Conservation (phyloP, 1,140 invertebrate genomes). For the Patella vulgata region DNA sequence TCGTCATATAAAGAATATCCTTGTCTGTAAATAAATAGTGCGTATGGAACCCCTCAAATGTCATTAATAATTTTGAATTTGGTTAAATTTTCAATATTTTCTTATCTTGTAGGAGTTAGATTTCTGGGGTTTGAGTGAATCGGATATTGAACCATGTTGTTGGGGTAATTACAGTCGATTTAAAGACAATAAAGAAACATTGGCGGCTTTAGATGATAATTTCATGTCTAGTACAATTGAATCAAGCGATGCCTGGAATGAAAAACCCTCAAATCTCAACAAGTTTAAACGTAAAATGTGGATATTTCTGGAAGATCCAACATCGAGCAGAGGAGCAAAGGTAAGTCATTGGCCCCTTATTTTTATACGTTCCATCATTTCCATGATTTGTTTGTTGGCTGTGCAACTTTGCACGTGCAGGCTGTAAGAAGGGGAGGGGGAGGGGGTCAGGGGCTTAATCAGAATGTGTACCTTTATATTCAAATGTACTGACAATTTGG, state of each 20-base stretch:
- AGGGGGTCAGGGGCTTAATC: too few relatives aligned
- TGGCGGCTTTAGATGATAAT: conserved; percentile 62
- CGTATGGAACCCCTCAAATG: too few relatives aligned
- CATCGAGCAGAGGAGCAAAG: conserved; percentile 57
- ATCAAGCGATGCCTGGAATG: conserved; percentile 39
- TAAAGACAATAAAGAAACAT: conserved; percentile 54
- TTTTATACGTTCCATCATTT: conserved; percentile 5
- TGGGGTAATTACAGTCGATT: conserved; percentile 64
- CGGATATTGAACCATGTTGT: conserved; percentile 64
- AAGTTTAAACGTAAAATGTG: conserved; percentile 56
- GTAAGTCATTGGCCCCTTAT: conserved; percentile 24
- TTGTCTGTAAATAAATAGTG: too few relatives aligned
- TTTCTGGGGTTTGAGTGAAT: conserved; percentile 63
- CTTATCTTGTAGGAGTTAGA: conserved; percentile 54
- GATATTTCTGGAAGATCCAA: conserved; percentile 61
- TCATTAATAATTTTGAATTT: too few relatives aligned
- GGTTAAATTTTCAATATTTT: too few relatives aligned
- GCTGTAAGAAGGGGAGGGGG: too few relatives aligned
- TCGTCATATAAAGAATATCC: too few relatives aligned
- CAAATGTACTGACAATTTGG: too few relatives aligned
- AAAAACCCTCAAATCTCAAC: conserved; percentile 40
- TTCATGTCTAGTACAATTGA: conserved; percentile 54
- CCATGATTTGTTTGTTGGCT: too few relatives aligned
- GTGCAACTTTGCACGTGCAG: too few relatives aligned
- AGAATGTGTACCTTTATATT: too few relatives aligned